Evolutionary conservation across 1,140 invertebrate genomes (phyloP), one percentile per base, ranked within the genome.

Genomic region (Heliconius hewitsoni): DNA sequence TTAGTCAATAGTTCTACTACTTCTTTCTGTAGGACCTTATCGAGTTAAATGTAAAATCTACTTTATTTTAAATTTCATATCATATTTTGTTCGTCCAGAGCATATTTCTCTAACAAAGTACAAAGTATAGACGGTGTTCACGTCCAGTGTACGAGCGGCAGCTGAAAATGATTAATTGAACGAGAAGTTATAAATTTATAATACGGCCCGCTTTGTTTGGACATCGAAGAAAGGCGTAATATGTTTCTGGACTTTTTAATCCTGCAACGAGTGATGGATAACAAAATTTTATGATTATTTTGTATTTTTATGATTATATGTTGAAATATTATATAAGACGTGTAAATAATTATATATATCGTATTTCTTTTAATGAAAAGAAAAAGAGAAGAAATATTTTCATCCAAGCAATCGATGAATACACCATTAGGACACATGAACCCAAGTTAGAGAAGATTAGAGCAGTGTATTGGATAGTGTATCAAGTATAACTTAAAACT

Each of bases 101-200:
- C 60, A 75, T 75, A 66, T 79, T 73, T 73, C 60, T 73, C 60
- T 71, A 27, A 50, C 72, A 66, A 66, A 66, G 60, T 66, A 66
- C 42, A 79, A 74, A 79, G 78, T 76, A 42, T 55, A 71, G 30
- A 79, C 78, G 74, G 71, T 79, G 74, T 79, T 72, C 75, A 79
- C 55, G 66, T 75, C 78, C 74, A 79, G 73, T 75, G 77, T 78
- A 66, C 81, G 83, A 84, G 80, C 78, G 57, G 80, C 82, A 78
- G 79, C 83, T 84, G 83, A 84, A 85, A 78, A 84, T 85, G 84
- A 85, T 85, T 84, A 85, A 85, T 85, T 85, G 84, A 85, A 79
- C 77, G 81, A 78, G 80, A 83, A 84, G 79, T 85, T 85, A 84
- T 81, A 85, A 84, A 84, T 85, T 85, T 85, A 85, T 85, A 84